Evolutionary conservation across 2,113 vertebrate genomes (phyloP).

Genomic region (Ctenodactylus gundi): DNA sequence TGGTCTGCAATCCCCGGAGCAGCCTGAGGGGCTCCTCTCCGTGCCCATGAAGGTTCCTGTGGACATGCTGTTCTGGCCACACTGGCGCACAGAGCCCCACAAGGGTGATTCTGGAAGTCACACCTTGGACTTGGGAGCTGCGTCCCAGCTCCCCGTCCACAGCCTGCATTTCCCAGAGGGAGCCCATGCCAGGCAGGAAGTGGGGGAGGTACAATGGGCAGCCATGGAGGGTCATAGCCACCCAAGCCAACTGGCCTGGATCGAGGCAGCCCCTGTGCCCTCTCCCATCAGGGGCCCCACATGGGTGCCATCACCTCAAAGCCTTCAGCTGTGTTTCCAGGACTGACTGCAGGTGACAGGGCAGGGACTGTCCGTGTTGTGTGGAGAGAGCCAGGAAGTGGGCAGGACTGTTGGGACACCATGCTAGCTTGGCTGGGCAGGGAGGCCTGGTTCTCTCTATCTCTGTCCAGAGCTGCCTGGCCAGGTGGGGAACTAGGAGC

Average conservation of each 20-base stretch:
- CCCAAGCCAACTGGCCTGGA: accelerated
- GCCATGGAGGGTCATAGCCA: accelerated
- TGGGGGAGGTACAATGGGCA: too few relatives aligned
- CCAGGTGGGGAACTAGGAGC: background rate
- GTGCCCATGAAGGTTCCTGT: accelerated
- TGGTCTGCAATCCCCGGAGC: accelerated
- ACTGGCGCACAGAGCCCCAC: accelerated
- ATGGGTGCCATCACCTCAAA: accelerated
- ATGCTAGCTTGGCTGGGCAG: background rate
- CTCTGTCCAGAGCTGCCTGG: background rate
- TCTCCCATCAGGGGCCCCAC: accelerated
- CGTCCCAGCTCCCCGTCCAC: accelerated
- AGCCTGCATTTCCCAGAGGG: accelerated
- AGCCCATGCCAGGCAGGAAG: accelerated
- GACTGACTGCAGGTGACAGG: background rate
- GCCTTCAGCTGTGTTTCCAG: accelerated
- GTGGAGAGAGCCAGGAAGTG: background rate
- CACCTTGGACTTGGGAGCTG: accelerated
- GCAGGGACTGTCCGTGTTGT: constrained; percentile 1
- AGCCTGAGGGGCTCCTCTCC: background rate
- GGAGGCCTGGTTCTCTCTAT: accelerated
- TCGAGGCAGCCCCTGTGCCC: too few relatives aligned
- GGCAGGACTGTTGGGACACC: background rate
- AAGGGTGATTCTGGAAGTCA: accelerated
- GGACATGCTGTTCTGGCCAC: accelerated